Evolutionary conservation across 1,140 invertebrate species (phyloP), one percentile per base, ranked within the genome.

Genomic region (Cyphomyrmex costatus): DNA sequence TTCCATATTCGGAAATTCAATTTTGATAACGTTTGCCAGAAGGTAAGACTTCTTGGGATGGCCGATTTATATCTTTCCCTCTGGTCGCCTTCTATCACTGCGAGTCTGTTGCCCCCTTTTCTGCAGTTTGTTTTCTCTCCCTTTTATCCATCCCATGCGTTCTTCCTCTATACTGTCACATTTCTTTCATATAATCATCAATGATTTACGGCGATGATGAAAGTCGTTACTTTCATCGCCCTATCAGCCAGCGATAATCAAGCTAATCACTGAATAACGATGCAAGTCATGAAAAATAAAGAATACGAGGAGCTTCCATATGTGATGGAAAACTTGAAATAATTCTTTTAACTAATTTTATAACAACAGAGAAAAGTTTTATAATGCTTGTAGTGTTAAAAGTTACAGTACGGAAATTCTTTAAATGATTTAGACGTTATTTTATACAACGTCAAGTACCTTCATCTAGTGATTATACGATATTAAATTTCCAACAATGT

Each of bases 11-110:
- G 85, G 82, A 91, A 93, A 93, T 93, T 93, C 92, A 93, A 93
- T 93, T 93, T 93, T 92, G 89, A 93, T 93, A 93, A 91, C 88
- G 89, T 77, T 88, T 65, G 68, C 70, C 85, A 77, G 79, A 79
- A 74, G 82, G 63, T 70, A 49, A 70, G 68, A 49, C 88, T 63
- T 61, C 88, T 63, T 61, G 60, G 16, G 33, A 53, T 61, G 56
- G 63, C 36, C 42, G 58, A 71, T 71, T 60, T 42, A 58, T 66
- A 53, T 51, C 78, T 61, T 70, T 66, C 66, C 74, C 24, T 66
- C 63, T 60, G 58, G 76, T 86, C 68, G 79, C 7, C 68, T 46
- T 66, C 66, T 82, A 86, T 82, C 56, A 70, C 21, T 51, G 36
- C 68, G 30, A 86, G 58, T 85, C 77, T 33, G 14, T 73, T 16